Evolutionary conservation across 2,113 vertebrate genomes (phyloP).

Genomic region (Scytalopus superciliaris): DNA sequence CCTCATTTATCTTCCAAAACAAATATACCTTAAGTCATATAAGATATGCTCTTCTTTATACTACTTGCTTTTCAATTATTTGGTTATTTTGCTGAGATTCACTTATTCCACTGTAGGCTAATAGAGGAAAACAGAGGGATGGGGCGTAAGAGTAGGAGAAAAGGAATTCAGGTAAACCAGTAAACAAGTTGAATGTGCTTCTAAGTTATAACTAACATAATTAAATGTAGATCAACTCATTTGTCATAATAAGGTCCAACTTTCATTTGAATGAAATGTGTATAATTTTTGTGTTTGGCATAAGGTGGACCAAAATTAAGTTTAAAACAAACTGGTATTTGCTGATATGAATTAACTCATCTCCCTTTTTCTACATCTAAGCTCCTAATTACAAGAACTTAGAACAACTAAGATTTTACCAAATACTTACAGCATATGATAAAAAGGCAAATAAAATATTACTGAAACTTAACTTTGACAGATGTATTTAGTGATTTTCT

Average conservation of each 20-base stretch:
- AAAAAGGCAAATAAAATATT: not conserved
- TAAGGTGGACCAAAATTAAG: not conserved
- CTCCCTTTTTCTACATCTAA: not conserved
- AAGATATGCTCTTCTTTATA: not conserved
- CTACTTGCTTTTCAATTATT: not conserved
- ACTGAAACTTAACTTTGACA: not conserved
- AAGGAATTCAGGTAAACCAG: not conserved
- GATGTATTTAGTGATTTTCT: not conserved
- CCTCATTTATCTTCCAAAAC: not conserved
- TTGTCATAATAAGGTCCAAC: not conserved
- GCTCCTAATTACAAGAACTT: not conserved
- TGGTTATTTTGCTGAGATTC: not conserved
- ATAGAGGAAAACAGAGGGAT: accelerated
- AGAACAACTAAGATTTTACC: not conserved
- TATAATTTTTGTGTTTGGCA: not conserved
- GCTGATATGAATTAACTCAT: not conserved
- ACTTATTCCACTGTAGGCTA: not conserved
- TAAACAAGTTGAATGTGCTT: not conserved
- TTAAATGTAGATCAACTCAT: not conserved
- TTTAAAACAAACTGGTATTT: not conserved
- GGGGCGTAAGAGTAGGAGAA: not conserved
- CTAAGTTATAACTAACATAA: not conserved
- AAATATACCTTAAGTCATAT: not conserved
- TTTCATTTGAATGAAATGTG: not conserved
- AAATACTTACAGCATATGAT: not conserved